Evolutionary conservation across 2,888 invertebrate species (phyloP).

Genomic region (Latheticus oryzae): DNA sequence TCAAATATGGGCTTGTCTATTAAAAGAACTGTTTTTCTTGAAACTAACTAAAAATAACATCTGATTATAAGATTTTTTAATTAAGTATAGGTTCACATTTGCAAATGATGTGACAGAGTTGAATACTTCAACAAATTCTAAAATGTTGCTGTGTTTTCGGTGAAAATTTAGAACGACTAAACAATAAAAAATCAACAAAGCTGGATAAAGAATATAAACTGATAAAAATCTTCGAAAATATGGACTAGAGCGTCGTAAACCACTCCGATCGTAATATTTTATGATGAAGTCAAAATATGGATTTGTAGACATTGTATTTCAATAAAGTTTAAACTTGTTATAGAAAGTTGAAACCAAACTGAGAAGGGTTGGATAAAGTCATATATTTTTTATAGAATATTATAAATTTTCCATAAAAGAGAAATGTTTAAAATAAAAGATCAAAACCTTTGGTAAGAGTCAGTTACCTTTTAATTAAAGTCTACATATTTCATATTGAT

Average conservation of each 20-base stretch:
- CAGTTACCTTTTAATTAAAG: too few relatives aligned
- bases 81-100: constrained; percentile 18
- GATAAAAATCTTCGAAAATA: constrained; percentile 1
- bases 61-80: not conserved
- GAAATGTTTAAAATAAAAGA: too few relatives aligned
- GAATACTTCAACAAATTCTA: constrained; percentile 6
- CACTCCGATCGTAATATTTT: not conserved
- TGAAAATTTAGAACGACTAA: constrained; percentile 1
- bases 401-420: too few relatives aligned
- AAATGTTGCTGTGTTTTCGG: constrained; percentile 1
- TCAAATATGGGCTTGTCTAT: not conserved
- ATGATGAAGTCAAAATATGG: constrained; percentile 1
- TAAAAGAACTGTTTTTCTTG: constrained; percentile 7
- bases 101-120: constrained; percentile 1
- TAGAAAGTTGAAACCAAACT: too few relatives aligned
- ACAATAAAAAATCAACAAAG: not conserved
- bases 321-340: too few relatives aligned
- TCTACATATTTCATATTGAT: too few relatives aligned
- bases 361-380: too few relatives aligned
- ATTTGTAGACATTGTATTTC: too few relatives aligned
- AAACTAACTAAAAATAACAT: constrained; percentile 6
- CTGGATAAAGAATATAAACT: constrained; percentile 5
- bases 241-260: not conserved
- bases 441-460: too few relatives aligned
- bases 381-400: too few relatives aligned